Conservation (phyloP, 35 echinoderm and acorn worm genomes). For the Eucidaris tribuloides region DNA sequence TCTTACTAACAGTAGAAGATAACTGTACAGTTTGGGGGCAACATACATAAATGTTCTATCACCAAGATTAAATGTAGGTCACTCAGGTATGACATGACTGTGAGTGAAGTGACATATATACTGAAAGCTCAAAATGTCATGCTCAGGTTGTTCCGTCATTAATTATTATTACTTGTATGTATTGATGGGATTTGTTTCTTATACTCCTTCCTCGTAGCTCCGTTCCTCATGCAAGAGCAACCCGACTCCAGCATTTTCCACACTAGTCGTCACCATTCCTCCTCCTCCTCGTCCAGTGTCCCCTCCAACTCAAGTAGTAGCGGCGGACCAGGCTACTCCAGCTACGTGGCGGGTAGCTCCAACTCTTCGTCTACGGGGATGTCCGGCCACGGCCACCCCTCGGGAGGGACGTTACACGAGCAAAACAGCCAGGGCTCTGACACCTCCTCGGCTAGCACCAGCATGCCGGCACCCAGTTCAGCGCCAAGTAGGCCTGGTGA, state of each 20-base stretch:
- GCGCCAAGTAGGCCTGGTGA: conserved; percentile 36
- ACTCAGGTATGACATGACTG: no score
- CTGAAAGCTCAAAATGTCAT: no score
- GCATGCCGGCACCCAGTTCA: conserved; percentile 46
- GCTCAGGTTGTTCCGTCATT: no score
- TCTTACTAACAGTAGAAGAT: no score
- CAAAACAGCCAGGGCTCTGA: background rate
- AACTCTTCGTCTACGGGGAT: background rate
- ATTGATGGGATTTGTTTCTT: background rate
- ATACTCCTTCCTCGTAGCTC: conserved; percentile 37
- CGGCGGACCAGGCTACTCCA: background rate
- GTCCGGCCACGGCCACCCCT: background rate
- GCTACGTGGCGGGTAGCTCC: conserved; percentile 21
- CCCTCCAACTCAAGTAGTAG: background rate
- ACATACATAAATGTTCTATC: no score
- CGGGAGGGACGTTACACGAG: background rate
- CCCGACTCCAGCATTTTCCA: conserved; percentile 75
- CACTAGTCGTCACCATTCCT: conserved; percentile 44
- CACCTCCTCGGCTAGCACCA: background rate
- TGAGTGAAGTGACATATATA: no score
- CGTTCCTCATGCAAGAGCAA: conserved; percentile 69
- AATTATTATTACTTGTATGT: no score
- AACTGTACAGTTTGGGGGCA: no score
- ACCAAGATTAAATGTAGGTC: no score
- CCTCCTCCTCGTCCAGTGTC: background rate